Evolutionary conservation across 2,797 vertebrate species (phyloP), one percentile per base, ranked within the genome.

Genomic region (Gallinago nigripennis): DNA sequence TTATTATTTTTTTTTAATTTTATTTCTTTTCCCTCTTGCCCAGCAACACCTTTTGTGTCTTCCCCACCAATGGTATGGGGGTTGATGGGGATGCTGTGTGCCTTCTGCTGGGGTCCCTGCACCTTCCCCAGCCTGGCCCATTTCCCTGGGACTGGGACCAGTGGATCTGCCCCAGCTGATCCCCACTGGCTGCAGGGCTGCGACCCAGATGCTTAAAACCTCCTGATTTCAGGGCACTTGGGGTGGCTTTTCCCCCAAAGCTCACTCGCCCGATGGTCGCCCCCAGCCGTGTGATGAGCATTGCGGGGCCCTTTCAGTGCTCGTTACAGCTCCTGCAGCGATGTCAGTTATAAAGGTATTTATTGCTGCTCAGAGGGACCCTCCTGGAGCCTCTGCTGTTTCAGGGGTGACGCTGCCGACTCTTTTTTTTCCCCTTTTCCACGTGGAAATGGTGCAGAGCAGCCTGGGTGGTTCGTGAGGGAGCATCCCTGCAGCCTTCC

Each of bases 261-360:
- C 27, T 0, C 2, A 7, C 50, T 27, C 3, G 1, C 53, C 24
- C 57, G 23, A 27, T 35, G 15, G 35, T 17, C 1, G 6, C 21
- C 31, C 12, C 63, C 53, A 10, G 70, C 61, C 19, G 33, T 16
- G 51, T 8, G 0, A 2, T 48, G 4, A 33, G 70, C 39, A 25
- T 25, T 24, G 23, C 4, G 7, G 77, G 50, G 68, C 35, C 43
- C 33, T 70, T 63, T 54, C 21, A 1, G 19, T 12, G 60, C 91
- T 65, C 0, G 0, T 51, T 43, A 5, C 8, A 9, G 16, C 80
- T 65, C 1, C 0, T 4, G 4, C n/a, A 4, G 43, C 1, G 30
- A 6, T 20, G n/a, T 8, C 33, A 31, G 27, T 54, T 69, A 16
- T 35, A 76, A 28, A 27, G 7, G 13, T 23, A 13, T 63, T 71